Conservation (phyloP, 2,797 vertebrate species). For the Brotula barbata region DNA sequence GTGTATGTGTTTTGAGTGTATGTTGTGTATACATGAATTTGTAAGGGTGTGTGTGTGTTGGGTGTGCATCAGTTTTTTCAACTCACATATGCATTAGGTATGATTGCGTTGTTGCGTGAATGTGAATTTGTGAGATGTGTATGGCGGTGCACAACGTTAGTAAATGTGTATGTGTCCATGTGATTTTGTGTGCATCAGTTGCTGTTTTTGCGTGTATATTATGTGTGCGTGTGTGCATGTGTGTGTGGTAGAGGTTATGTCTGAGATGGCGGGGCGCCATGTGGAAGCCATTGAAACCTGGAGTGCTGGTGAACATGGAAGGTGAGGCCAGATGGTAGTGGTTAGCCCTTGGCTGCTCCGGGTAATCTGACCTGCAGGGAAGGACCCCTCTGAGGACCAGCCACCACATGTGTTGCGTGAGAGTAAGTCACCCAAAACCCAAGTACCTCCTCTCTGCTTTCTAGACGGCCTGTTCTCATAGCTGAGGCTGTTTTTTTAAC, state of each 20-base stretch:
- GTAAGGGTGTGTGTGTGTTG: too few species aligned
- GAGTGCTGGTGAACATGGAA: slow-evolving; percentile 59
- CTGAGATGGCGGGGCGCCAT: slow-evolving; percentile 66
- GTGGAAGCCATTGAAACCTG: slow-evolving; percentile 76
- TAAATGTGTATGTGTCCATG: slow-evolving; percentile 1
- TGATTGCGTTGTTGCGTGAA: too few species aligned
- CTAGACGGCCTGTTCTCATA: slow-evolving; percentile 61
- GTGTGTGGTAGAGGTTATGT: slow-evolving; percentile 52
- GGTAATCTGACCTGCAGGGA: slow-evolving; percentile 74
- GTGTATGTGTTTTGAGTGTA: too few species aligned
- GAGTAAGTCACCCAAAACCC: slow-evolving; percentile 71
- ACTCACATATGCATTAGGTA: too few species aligned
- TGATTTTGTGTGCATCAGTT: slow-evolving; percentile 12
- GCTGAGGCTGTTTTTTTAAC: slow-evolving; percentile 56
- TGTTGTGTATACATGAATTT: slow-evolving; percentile 7
- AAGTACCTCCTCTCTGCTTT: slow-evolving; percentile 67
- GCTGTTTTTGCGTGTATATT: slow-evolving; percentile 3
- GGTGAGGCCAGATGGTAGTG: slow-evolving; percentile 76
- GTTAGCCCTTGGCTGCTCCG: slow-evolving; percentile 74
- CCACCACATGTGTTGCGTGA: slow-evolving; percentile 75
- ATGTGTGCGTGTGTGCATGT: slow-evolving; percentile 1
- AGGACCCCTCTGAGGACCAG: slow-evolving; percentile 66
- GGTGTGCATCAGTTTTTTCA: too few species aligned
- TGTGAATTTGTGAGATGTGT: neutral
- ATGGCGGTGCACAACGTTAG: neutral